phyloP scores from a whole-genome alignment of 2,113 vertebrate species.

The Benitochromis conjunctus region DNA sequence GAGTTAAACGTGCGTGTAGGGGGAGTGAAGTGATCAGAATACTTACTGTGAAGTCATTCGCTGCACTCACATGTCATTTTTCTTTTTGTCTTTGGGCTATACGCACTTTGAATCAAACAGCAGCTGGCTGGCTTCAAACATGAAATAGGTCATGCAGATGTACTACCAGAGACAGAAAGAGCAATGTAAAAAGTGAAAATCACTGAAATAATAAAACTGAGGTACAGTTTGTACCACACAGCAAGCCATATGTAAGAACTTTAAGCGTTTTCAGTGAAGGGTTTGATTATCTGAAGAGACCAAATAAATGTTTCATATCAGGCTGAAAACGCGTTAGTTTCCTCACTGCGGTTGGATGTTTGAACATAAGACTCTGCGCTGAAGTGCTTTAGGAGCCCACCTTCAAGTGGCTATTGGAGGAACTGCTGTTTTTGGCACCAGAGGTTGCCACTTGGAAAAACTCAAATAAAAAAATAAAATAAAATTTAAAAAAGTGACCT shows the following conservation, averaged over 20 bases:
- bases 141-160: background rate
- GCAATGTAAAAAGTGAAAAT: background rate
- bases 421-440: background rate
- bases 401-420: background rate
- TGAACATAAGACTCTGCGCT: background rate
- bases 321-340: too few relatives aligned
- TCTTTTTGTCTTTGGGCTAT: fast-evolving
- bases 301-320: too few relatives aligned
- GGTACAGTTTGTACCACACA: background rate
- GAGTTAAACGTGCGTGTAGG: background rate
- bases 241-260: background rate
- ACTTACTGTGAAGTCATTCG: background rate
- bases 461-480: background rate
- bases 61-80: background rate
- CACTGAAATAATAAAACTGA: background rate
- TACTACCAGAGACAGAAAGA: background rate
- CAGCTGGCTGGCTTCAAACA: background rate
- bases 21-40: background rate
- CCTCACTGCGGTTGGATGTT: too few relatives aligned
- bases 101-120: background rate
- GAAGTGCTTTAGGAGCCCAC: background rate
- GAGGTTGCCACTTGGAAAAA: background rate
- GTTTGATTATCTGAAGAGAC: too few relatives aligned
- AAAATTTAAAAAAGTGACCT: fast-evolving
- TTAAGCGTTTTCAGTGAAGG: background rate